These are phyloP conservation scores for Magallana nippona DNA, from an alignment of 2,888 invertebrate species.

Conservation along the genomic window DNA sequence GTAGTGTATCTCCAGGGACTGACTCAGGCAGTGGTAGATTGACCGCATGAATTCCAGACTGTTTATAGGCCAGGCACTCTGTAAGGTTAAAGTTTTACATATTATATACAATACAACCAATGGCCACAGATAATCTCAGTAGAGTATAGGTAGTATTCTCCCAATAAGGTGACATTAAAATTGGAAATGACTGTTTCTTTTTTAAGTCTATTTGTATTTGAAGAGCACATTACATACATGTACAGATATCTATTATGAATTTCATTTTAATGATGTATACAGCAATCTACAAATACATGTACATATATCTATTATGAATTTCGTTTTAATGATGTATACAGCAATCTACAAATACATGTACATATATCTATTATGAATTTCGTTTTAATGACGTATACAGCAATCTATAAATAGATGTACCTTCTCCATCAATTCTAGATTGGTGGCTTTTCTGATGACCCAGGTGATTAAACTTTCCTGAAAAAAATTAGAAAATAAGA, in stretches of 20 bases:
- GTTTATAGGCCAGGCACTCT: constrained; percentile 73
- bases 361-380: too few species aligned
- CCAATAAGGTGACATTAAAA: too few species aligned
- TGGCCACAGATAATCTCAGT: too few species aligned
- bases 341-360: constrained; percentile 39
- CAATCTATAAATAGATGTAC: constrained; percentile 47
- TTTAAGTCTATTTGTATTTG: too few species aligned
- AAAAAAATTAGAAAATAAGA: constrained; percentile 45
- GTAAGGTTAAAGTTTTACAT: not conserved
- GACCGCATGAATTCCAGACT: constrained; percentile 68
- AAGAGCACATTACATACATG: too few species aligned
- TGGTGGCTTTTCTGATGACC: constrained; percentile 68
- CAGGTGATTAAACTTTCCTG: constrained; percentile 68
- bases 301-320: constrained; percentile 47
- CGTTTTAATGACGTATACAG: too few species aligned
- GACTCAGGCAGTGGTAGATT: constrained; percentile 56
- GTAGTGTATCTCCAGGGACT: constrained; percentile 57
- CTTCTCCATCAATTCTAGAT: constrained; percentile 72
- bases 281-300: not conserved
- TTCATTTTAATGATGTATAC: too few species aligned
- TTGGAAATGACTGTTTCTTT: too few species aligned
- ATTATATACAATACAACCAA: too few species aligned
- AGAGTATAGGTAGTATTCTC: too few species aligned
- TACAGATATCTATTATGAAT: too few species aligned
- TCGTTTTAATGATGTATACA: too few species aligned